A percentile compares a stretch with the other conserved stretches of the same genome.
Evolutionary conservation across 1,140 invertebrate genomes (phyloP).

Genomic region (Drosophila quadrilineata): DNA sequence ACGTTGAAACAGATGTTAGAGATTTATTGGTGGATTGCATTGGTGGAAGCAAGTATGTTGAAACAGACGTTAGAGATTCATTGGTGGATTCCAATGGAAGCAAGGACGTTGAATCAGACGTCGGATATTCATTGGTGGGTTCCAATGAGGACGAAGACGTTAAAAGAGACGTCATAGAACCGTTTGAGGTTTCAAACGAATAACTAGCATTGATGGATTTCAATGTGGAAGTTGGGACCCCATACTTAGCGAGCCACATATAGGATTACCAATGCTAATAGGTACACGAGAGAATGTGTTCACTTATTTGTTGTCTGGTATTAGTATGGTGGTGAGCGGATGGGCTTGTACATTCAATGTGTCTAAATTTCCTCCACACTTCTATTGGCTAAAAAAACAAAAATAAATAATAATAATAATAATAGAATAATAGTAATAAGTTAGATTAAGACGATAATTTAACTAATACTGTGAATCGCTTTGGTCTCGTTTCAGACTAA

Average conservation of each 20-base stretch:
- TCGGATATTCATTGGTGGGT: not conserved
- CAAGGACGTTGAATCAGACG: no score
- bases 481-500: not conserved
- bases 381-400: no score
- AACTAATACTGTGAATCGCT: not conserved
- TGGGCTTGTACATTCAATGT: not conserved
- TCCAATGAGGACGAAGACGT: no score
- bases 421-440: no score
- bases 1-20: not conserved
- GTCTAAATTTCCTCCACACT: no score
- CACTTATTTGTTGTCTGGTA: not conserved
- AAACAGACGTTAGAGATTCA: not conserved
- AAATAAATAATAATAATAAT: no score
- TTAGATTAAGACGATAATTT: not conserved
- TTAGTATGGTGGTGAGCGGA: not conserved
- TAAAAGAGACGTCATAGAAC: no score
- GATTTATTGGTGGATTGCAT: not conserved
- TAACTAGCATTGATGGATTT: no score
- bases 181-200: no score
- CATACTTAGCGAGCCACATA: not conserved
- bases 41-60: not conserved
- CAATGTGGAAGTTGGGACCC: not conserved
- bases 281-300: conserved; percentile 2
- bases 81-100: not conserved
- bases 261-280: not conserved